A percentile compares a stretch with the other conserved stretches of the same genome.
phyloP scores from a whole-genome alignment of 2,113 vertebrate genomes.

The Hydropotes inermis region DNA sequence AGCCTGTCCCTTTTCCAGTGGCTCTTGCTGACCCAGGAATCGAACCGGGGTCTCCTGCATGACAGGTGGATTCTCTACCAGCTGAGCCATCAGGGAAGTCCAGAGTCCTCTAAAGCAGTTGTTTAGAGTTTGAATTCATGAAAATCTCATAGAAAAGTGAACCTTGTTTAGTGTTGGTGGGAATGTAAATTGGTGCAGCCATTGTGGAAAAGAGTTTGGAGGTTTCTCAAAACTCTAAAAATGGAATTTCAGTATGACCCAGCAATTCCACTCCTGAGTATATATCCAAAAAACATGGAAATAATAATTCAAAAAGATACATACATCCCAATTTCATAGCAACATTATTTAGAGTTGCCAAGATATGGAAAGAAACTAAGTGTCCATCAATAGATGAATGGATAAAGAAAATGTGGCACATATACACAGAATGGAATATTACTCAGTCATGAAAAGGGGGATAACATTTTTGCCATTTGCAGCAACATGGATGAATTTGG shows the following conservation, averaged over 20 bases:
- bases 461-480: not conserved
- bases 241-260: not conserved
- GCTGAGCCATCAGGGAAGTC: not conserved
- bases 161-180: not conserved
- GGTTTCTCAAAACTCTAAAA: not conserved
- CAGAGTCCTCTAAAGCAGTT: not conserved
- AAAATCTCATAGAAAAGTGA: not conserved
- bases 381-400: not conserved
- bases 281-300: not conserved
- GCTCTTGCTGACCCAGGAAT: fast-evolving
- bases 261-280: not conserved
- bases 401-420: not conserved
- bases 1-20: not conserved
- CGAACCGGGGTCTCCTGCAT: not conserved
- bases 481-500: not conserved
- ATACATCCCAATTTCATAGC: not conserved
- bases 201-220: not conserved
- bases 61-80: not conserved
- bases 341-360: not conserved
- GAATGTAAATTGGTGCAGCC: not conserved
- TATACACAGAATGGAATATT: not conserved
- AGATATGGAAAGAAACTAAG: not conserved
- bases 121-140: not conserved
- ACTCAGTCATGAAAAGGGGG: not conserved
- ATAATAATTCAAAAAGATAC: not conserved